These are phyloP conservation scores for Cataglyphis altisquamis DNA, from an alignment of 2,888 invertebrate species.

Conservation along the genomic window DNA sequence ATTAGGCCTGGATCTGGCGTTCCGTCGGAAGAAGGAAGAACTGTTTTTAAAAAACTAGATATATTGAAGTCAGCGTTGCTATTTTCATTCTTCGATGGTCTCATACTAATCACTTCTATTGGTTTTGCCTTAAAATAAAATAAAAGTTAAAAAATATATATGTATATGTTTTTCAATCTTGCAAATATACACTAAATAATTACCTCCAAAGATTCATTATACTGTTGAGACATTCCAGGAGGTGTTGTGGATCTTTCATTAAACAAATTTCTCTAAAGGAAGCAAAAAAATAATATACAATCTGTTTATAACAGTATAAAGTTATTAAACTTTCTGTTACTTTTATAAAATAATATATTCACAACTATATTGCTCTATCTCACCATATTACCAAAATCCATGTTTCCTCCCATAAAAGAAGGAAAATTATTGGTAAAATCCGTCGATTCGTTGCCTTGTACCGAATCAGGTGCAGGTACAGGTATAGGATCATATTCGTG, in stretches of 20 bases:
- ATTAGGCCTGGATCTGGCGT: constrained; percentile 79
- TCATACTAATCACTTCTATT: constrained; percentile 88
- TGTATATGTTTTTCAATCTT: background rate
- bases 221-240: constrained; percentile 78
- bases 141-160: constrained; percentile 4
- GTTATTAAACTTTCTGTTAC: background rate
- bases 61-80: constrained; percentile 87
- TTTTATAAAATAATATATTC: background rate
- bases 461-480: constrained; percentile 80
- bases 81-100: constrained; percentile 84
- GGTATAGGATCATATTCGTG: constrained; percentile 83
- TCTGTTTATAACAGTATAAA: background rate
- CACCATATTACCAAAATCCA: constrained; percentile 88
- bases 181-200: constrained; percentile 7
- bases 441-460: constrained; percentile 76
- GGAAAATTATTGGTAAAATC: constrained; percentile 88
- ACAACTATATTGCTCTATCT: constrained; percentile 41
- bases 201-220: constrained; percentile 84
- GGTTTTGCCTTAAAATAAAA: constrained; percentile 85
- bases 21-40: constrained; percentile 86
- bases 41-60: constrained; percentile 88
- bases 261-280: constrained; percentile 84
- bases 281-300: background rate
- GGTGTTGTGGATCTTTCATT: constrained; percentile 81
- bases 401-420: constrained; percentile 89